A percentile compares a stretch with the other conserved stretches of the same genome.
These are phyloP conservation scores for Rotaria magnacalcarata DNA, from an alignment of 2,888 invertebrate genomes.

Conservation along the genomic window DNA sequence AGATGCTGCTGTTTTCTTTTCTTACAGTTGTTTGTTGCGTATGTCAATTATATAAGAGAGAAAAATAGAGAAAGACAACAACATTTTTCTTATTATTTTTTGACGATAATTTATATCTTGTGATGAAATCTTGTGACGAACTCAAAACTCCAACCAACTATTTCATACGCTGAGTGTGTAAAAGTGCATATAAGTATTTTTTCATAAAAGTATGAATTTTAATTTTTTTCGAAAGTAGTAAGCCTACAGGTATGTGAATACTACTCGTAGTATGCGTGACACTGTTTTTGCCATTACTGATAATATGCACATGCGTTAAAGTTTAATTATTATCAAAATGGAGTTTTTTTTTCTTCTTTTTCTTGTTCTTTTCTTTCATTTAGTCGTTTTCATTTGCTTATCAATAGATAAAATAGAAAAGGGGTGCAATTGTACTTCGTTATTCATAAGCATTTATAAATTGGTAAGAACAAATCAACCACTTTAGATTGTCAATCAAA, in stretches of 20 bases:
- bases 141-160: too few species aligned
- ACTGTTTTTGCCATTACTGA: background rate
- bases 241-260: too few species aligned
- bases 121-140: too few species aligned
- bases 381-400: background rate
- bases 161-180: too few species aligned
- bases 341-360: background rate
- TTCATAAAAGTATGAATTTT: too few species aligned
- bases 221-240: too few species aligned
- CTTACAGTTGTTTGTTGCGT: background rate
- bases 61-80: background rate
- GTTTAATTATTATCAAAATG: background rate
- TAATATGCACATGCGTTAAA: background rate
- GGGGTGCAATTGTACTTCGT: background rate
- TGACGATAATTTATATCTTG: background rate
- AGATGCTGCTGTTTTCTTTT: too few species aligned
- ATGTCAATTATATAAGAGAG: background rate
- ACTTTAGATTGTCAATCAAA: background rate
- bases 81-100: background rate
- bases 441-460: background rate
- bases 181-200: too few species aligned
- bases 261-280: too few species aligned
- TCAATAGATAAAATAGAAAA: background rate
- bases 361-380: background rate
- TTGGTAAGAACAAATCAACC: background rate